Base-by-base conservation (phyloP, 92 coral and sea anemone genomes). In the Phenganax subtilis region DNA sequence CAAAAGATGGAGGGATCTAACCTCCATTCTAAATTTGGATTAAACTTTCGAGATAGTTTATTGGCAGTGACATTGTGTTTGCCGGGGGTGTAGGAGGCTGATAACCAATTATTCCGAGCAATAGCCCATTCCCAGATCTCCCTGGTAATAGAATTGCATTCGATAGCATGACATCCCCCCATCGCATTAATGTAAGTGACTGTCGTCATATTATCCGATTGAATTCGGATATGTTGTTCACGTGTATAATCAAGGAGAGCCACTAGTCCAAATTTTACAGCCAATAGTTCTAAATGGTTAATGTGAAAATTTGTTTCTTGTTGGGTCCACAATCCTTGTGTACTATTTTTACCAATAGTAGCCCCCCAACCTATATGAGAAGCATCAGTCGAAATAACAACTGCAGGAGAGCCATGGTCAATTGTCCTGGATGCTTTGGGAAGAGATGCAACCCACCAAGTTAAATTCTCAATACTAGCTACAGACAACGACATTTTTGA, bases 361-460 rank as follows among this genome's bases (percentile, higher is more conserved):
- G 92, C 91, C 78, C 90, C 87, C 88, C 90, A 89, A 0, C 88
- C 89, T 0, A 65, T 63, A 31, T 51, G 71, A 17, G 92, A 86
- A 7, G 88, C 89, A 84, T 89, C 88, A 30, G 89, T 80, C 59
- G 72, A 70, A 37, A 87, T 59, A 27, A 85, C 70, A 17, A 70
- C 54, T 31, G 77, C 75, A 6, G 82, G 85, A 53, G 64, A 69
- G 56, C 10, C 8, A 27, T 81, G 88, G 37, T 11, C 30, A 20
- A 88, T 77, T 68, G 76, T 79, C 37, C 83, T 85, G 9, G 51
- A 25, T 20, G 84, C 83, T n/a, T 81, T 20, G 1, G 59, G 57
- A 15, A 88, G 30, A 69, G 85, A 76, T 37, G 77, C 51, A 27
- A 81, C 44, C 91, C 87, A 85, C 89, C 87, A 82, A 7, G 20